Conservation (phyloP, 2,113 vertebrate genomes). For the Planiliza haematocheilus region DNA sequence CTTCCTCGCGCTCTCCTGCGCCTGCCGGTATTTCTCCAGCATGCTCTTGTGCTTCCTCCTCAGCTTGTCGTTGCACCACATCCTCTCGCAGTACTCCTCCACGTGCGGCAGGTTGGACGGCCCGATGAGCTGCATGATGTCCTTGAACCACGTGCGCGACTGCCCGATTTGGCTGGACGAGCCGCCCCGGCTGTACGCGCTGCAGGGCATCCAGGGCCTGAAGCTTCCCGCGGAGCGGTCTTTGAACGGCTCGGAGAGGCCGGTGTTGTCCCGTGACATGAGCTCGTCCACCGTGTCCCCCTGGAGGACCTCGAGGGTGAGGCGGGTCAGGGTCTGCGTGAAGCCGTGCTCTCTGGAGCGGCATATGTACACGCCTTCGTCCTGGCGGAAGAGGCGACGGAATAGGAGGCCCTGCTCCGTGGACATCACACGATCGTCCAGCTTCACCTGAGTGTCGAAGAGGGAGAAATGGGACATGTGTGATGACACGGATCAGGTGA, state of each 20-base stretch:
- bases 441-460: slow-evolving; percentile 85
- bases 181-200: slow-evolving; percentile 43
- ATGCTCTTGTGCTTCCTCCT: slow-evolving; percentile 86
- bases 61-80: slow-evolving; percentile 89
- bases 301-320: slow-evolving; percentile 86
- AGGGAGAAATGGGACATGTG: not conserved
- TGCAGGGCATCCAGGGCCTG: slow-evolving; percentile 74
- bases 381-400: slow-evolving; percentile 86
- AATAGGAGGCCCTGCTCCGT: slow-evolving; percentile 91
- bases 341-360: slow-evolving; percentile 90
- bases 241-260: slow-evolving; percentile 58
- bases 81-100: slow-evolving; percentile 92
- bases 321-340: slow-evolving; percentile 86
- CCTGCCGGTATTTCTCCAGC: slow-evolving; percentile 86
- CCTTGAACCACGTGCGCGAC: slow-evolving; percentile 91
- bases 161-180: slow-evolving; percentile 70
- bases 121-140: slow-evolving; percentile 92
- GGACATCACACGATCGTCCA: slow-evolving; percentile 89
- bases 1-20: slow-evolving; percentile 87
- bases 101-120: slow-evolving; percentile 85
- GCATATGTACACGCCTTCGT: slow-evolving; percentile 89
- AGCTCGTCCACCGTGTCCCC: slow-evolving; percentile 85
- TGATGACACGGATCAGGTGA: no score
- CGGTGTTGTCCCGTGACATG: slow-evolving; percentile 61
- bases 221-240: slow-evolving; percentile 64